Conservation (phyloP, 1,140 invertebrate species). For the Achatina immaculata region DNA sequence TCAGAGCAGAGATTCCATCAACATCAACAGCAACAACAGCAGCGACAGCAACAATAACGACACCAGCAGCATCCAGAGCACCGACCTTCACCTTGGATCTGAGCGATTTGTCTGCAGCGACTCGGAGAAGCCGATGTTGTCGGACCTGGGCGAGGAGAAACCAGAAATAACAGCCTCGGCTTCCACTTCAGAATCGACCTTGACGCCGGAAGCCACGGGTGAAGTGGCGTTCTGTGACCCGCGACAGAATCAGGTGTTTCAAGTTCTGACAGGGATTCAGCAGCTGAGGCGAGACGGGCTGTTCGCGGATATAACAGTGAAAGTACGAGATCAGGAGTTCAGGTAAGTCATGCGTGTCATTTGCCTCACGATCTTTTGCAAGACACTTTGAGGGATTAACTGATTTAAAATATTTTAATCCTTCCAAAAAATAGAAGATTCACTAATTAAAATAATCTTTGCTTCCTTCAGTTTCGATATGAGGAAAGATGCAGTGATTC, state of each 20-base stretch:
- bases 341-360: constrained; percentile 18
- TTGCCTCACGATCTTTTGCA: too few species aligned
- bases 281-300: constrained; percentile 13
- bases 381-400: too few species aligned
- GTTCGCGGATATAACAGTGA: constrained; percentile 28
- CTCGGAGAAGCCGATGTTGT: not conserved
- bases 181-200: constrained; percentile 20
- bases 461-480: too few species aligned
- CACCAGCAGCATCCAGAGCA: not conserved
- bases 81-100: not conserved
- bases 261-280: constrained; percentile 29
- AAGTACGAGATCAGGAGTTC: constrained; percentile 22
- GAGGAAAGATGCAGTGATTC: too few species aligned
- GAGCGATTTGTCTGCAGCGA: not conserved
- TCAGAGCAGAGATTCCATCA: not conserved
- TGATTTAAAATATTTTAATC: too few species aligned
- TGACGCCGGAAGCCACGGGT: not conserved
- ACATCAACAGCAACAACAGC: constrained; percentile 21
- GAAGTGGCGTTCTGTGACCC: constrained; percentile 29
- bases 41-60: constrained; percentile 20
- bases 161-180: not conserved
- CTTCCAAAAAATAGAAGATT: too few species aligned
- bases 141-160: not conserved
- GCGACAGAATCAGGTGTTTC: constrained; percentile 33
- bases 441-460: too few species aligned